Evolutionary conservation across 2,888 invertebrate genomes (phyloP).

Genomic region (Stegana nigrithorax): DNA sequence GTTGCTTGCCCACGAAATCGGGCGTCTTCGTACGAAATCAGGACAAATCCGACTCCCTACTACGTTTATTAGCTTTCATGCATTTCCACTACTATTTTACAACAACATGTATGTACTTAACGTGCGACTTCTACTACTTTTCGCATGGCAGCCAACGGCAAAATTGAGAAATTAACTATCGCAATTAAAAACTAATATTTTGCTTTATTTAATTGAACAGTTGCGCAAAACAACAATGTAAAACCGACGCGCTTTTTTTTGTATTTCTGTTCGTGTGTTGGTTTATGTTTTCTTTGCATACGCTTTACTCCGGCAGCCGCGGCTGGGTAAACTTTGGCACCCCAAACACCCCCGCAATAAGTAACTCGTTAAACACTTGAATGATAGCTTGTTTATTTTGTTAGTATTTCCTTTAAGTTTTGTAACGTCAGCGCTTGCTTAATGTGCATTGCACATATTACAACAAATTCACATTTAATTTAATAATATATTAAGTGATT

Average conservation of each 20-base stretch:
- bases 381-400: too few species aligned
- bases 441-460: background rate
- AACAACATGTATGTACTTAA: background rate
- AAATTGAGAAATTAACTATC: too few species aligned
- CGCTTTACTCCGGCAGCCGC: background rate
- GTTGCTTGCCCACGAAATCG: background rate
- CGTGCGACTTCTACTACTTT: too few species aligned
- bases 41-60: conserved; percentile 5
- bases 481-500: background rate
- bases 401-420: too few species aligned
- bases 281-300: background rate
- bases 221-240: background rate
- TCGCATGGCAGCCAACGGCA: background rate
- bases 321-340: background rate
- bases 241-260: background rate
- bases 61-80: too few species aligned
- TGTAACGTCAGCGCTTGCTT: conserved; percentile 8
- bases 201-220: background rate
- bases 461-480: background rate
- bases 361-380: background rate
- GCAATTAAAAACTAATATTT: background rate
- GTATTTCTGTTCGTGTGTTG: background rate
- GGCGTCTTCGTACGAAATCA: background rate
- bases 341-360: conserved; percentile 6
- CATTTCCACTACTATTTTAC: background rate